Evolutionary conservation across 2,113 vertebrate species (phyloP).

Genomic region (Psettodes erumei): DNA sequence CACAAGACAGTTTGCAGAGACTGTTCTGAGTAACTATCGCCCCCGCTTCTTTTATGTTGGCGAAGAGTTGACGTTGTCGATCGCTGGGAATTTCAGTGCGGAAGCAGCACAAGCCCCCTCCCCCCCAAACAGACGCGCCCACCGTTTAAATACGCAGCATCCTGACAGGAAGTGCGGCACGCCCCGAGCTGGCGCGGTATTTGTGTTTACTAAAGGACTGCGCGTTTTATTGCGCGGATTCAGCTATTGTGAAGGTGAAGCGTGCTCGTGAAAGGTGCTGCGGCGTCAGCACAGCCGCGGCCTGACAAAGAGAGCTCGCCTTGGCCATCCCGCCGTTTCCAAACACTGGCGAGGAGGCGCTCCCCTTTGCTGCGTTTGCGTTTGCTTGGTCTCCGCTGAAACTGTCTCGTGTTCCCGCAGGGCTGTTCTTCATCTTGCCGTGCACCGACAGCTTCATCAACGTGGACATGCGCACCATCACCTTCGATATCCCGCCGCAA

Average conservation of each 20-base stretch:
- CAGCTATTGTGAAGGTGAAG: conserved; percentile 57
- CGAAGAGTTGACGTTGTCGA: no score
- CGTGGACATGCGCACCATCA: conserved; percentile 97
- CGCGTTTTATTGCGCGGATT: conserved; percentile 64
- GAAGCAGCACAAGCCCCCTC: background rate
- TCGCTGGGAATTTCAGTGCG: conserved; percentile 3
- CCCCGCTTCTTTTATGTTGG: no score
- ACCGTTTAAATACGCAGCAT: conserved; percentile 50
- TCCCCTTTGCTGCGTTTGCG: conserved; percentile 69
- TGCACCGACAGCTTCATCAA: conserved; percentile 98
- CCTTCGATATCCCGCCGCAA: conserved; percentile 96
- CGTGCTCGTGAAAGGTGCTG: conserved; percentile 53
- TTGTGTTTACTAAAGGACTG: conserved; percentile 71
- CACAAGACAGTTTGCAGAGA: conserved; percentile 4
- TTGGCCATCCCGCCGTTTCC: conserved; percentile 59
- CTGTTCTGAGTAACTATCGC: no score
- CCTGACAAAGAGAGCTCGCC: conserved; percentile 54
- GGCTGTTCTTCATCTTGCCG: conserved; percentile 93
- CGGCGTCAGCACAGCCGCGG: conserved; percentile 69
- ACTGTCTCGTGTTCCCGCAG: conserved; percentile 79
- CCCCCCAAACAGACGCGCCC: conserved; percentile 42
- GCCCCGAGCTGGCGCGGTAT: conserved; percentile 35
- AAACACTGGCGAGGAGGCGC: conserved; percentile 65
- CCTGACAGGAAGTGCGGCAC: conserved; percentile 53
- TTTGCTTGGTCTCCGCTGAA: conserved; percentile 55